Base-by-base conservation (phyloP, 2,797 vertebrate genomes). In the Lutjanus argentimaculatus region DNA sequence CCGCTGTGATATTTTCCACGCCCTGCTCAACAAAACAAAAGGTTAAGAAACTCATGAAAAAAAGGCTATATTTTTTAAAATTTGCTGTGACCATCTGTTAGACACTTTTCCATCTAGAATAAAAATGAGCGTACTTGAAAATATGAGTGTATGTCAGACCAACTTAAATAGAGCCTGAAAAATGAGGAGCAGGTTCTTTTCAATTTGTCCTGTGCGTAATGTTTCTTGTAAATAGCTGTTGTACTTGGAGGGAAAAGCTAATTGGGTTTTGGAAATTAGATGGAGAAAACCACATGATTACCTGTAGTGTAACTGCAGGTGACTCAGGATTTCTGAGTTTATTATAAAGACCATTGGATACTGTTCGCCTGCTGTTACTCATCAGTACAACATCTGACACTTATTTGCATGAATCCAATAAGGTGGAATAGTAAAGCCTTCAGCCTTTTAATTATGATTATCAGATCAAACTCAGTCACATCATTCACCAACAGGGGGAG, bases 221-320 rank as follows among this genome's bases (percentile, higher is more conserved):
- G 16, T 55, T 59, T 75, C 72, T 76, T 81, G 22, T 82, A 83
- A 88, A 85, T 83, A 53, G 68, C 64, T 76, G 22, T 65, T 77
- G 58, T 64, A 76, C 68, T 88, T 72, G 63, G 13, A 72, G 65
- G 68, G 55, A 56, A 75, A 79, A 73, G 57, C 71, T 79, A 76
- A 88, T 80, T 88, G 72, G 67, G n/a, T 81, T 85, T 81, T 84
- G 22, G n/a, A 83, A 85, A 88, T 80, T 66, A 78, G 72, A 73
- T 79, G 67, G 51, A 73, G 59, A 48, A 72, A 84, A 68, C 36
- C 22, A 49, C 65, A 51, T 75, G 69, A 79, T 82, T 72, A 85
- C 69, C 74, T 83, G 71, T 55, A 51, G 77, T 65, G 49, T 72
- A 76, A 76, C 72, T 81, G 68, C 59, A 78, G 77, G 78, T 76